Conservation (phyloP, 64 coral and sea anemone species). For the Pocillopora damicornis region DNA sequence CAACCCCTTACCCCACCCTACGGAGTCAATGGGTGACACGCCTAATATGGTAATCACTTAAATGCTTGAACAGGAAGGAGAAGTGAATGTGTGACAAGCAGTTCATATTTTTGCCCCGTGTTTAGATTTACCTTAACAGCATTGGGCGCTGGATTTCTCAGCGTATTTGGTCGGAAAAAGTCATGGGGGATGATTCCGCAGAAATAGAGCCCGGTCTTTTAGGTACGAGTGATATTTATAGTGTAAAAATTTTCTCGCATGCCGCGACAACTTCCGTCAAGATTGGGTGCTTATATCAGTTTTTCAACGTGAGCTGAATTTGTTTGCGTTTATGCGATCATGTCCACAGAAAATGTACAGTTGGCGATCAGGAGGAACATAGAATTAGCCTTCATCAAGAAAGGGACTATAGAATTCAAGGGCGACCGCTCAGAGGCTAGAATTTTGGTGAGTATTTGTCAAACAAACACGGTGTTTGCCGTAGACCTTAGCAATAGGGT, state of each 20-base stretch:
- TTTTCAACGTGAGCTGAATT: neutral
- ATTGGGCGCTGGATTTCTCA: neutral
- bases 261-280: conserved; percentile 15
- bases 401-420: conserved; percentile 79
- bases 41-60: conserved; percentile 59
- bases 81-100: conserved; percentile 42
- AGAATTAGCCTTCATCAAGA: conserved; percentile 79
- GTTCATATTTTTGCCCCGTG: neutral
- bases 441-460: conserved; percentile 66
- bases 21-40: neutral
- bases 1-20: conserved; percentile 24
- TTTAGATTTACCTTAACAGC: neutral
- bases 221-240: neutral
- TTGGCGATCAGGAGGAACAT: conserved; percentile 60
- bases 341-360: conserved; percentile 59
- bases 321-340: conserved; percentile 1
- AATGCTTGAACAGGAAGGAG: conserved; percentile 51
- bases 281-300: neutral
- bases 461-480: neutral
- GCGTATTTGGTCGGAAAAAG: neutral
- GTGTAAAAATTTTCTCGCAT: neutral
- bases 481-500: neutral
- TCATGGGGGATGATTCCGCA: conserved; percentile 47
- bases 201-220: conserved; percentile 35
- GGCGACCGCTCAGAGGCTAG: conserved; percentile 72